A percentile compares a stretch with the other conserved stretches of the same genome.
These are phyloP conservation scores for Amniataba percoides DNA, from an alignment of 2,797 vertebrate genomes.

Conservation along the genomic window DNA sequence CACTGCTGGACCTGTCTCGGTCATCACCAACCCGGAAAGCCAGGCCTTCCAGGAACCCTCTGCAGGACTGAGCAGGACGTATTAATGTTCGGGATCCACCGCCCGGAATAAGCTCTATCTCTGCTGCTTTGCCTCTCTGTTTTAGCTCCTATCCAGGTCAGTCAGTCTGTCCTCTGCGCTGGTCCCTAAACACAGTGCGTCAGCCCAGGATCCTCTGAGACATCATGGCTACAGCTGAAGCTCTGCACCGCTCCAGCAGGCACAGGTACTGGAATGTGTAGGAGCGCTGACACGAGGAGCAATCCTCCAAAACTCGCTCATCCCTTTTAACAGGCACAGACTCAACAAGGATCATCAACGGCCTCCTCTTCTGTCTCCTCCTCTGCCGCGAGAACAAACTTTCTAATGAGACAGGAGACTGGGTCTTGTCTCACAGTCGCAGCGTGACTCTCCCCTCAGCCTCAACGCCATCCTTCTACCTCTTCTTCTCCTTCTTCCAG, in stretches of 20 bases:
- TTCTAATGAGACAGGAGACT: conserved; percentile 41
- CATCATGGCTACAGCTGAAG: conserved; percentile 42
- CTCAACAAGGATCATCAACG: conserved; percentile 31
- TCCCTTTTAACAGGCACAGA: conserved; percentile 36
- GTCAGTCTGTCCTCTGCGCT: conserved; percentile 68
- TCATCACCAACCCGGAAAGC: conserved; percentile 42
- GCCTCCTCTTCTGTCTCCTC: conserved; percentile 44
- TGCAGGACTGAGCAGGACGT: conserved; percentile 29
- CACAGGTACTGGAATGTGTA: conserved; percentile 63
- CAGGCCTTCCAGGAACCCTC: conserved; percentile 43
- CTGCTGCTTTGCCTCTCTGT: conserved; percentile 46
- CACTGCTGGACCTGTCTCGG: conserved; percentile 65
- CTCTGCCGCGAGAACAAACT: conserved; percentile 67
- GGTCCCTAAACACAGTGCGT: conserved; percentile 63
- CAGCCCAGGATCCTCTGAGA: conserved; percentile 74
- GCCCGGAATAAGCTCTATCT: conserved; percentile 51
- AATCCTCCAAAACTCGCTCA: conserved; percentile 48
- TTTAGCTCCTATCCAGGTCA: conserved; percentile 83
- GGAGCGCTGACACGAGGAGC: conserved; percentile 25
- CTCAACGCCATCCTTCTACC: conserved; percentile 34
- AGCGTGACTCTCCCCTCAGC: conserved; percentile 30
- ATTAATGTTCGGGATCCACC: conserved; percentile 39
- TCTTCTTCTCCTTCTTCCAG: conserved; percentile 39
- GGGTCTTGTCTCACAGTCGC: conserved; percentile 20
- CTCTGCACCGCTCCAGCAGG: conserved; percentile 53